Percentiles rank a stretch among this genome's conserved stretches.
phyloP scores from a whole-genome alignment of 2,113 vertebrate species.

The Pitta sordida region DNA sequence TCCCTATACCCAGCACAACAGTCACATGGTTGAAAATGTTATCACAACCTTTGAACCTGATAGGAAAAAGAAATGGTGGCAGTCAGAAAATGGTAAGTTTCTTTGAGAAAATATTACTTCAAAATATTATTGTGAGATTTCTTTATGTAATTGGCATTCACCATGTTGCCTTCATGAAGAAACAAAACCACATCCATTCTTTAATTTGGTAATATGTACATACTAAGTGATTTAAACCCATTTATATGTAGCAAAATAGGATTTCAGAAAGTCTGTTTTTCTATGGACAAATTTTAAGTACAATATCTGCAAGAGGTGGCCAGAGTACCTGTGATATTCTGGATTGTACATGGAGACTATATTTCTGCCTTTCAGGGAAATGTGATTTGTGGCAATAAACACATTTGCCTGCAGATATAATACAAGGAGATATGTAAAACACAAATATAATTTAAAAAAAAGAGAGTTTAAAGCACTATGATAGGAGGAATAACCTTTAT shows the following conservation, averaged over 20 bases:
- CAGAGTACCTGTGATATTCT: background rate
- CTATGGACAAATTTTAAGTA: background rate
- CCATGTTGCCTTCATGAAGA: background rate
- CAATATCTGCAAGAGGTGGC: background rate
- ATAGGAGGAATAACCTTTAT: background rate
- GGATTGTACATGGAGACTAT: background rate
- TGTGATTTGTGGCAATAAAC: background rate
- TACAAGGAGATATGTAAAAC: background rate
- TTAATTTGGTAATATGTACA: background rate
- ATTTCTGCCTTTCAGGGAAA: background rate
- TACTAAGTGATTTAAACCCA: background rate
- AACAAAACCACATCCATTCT: background rate
- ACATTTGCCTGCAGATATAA: background rate
- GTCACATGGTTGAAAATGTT: conserved; percentile 83
- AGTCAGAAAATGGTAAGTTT: conserved; percentile 84
- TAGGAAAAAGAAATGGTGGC: conserved; percentile 87
- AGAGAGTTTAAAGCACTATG: background rate
- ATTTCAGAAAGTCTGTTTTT: background rate
- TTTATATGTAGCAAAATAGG: background rate
- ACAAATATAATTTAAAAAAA: background rate
- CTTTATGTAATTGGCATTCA: background rate
- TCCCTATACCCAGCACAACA: conserved; percentile 72
- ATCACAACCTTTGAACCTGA: conserved; percentile 80
- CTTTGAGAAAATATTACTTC: background rate
- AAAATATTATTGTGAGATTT: background rate